phyloP scores from a whole-genome alignment of 2,113 vertebrate species.

The Pluvianellus socialis region DNA sequence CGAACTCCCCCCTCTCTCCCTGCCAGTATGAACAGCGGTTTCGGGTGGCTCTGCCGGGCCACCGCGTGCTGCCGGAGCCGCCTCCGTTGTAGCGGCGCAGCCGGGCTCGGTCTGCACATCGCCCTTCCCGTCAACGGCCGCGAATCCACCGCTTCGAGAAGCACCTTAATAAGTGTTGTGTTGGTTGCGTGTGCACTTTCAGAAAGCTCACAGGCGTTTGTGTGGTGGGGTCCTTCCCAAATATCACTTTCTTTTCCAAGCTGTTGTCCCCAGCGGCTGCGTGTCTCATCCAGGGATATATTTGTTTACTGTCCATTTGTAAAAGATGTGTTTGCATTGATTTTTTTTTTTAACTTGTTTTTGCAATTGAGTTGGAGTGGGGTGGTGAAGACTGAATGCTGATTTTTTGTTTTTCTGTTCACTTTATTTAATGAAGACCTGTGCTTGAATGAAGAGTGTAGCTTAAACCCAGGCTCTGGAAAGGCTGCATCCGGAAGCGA shows the following conservation, averaged over 20 bases:
- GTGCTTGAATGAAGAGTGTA: slow-evolving; percentile 97
- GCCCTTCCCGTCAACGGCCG: background rate
- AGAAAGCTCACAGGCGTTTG: background rate
- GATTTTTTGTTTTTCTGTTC: slow-evolving; percentile 72
- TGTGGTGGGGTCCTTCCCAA: background rate
- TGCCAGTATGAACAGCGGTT: background rate
- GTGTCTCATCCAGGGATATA: slow-evolving; percentile 8
- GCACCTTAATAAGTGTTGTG: background rate
- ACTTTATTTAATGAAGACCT: slow-evolving; percentile 56
- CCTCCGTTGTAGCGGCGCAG: fast-evolving
- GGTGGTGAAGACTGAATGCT: slow-evolving; percentile 83
- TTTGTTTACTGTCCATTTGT: background rate
- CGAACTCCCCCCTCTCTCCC: background rate
- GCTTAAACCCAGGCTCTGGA: slow-evolving; percentile 87
- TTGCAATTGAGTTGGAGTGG: slow-evolving; percentile 40
- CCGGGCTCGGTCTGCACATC: background rate
- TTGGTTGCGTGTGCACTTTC: background rate
- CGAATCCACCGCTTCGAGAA: background rate
- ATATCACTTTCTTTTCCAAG: background rate
- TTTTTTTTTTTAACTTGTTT: background rate
- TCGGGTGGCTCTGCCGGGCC: fast-evolving
- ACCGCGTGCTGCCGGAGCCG: background rate
- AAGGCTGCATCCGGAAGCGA: slow-evolving; percentile 89
- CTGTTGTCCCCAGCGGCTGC: background rate
- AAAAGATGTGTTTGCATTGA: background rate